A percentile compares a stretch with the other conserved stretches of the same genome.
Conservation (phyloP, 2,888 invertebrate genomes). For the Tiliacea citrago region DNA sequence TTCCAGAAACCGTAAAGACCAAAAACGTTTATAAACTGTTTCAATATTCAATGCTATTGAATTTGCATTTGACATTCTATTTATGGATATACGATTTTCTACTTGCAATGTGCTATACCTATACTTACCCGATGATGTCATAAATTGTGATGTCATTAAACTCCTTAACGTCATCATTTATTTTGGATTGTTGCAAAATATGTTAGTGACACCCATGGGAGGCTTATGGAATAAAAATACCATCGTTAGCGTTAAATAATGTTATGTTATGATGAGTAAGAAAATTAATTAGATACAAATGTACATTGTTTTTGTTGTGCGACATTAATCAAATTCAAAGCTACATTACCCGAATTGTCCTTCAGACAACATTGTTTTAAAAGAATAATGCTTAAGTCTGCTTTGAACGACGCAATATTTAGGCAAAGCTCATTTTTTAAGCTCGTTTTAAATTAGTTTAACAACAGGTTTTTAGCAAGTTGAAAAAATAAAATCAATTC, state of each 20-base stretch:
- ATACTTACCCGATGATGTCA: conserved; percentile 72
- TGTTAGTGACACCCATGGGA: conserved; percentile 24
- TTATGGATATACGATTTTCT: conserved; percentile 33
- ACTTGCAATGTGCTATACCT: conserved; percentile 22
- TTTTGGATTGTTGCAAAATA: conserved; percentile 57
- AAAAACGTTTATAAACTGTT: conserved; percentile 32
- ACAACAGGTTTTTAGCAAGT: too few relatives aligned
- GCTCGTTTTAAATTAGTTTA: neutral
- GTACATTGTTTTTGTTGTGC: conserved; percentile 26
- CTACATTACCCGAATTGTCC: conserved; percentile 13
- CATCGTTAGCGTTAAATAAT: conserved; percentile 8
- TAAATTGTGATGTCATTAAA: conserved; percentile 72
- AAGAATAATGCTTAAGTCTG: neutral
- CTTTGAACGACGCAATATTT: neutral
- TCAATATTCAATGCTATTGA: conserved; percentile 27
- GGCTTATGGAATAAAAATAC: conserved; percentile 24
- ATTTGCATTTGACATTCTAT: conserved; percentile 39
- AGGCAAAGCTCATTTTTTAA: neutral
- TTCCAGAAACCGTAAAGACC: conserved; percentile 24
- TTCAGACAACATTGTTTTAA: conserved; percentile 32
- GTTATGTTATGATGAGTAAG: conserved; percentile 34
- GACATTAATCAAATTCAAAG: conserved; percentile 33
- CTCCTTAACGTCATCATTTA: conserved; percentile 62
- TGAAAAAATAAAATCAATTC: conserved; percentile 11
- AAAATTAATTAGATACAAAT: conserved; percentile 45